Base-by-base conservation (phyloP, 2,888 invertebrate species). In the Eupithecia exiguata region DNA sequence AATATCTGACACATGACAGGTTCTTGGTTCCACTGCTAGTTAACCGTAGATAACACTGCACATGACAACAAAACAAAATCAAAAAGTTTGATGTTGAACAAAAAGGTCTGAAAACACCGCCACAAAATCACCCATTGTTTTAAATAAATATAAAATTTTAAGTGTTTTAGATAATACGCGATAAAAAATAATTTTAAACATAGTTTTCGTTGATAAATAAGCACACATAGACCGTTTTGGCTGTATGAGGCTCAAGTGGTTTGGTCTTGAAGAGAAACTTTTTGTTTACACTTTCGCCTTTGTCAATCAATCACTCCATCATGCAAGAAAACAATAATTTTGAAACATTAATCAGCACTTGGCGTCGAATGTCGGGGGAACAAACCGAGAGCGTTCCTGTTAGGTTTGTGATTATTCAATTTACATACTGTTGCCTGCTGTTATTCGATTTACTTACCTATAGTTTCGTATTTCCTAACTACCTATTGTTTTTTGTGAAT, bases 311-410 rank as follows among this genome's bases (percentile, higher is more conserved):
- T 74, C 46, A 53, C 75, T 71, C 74, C 72, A 70, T 79, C 78
- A 81, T 92, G 93, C 91, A 92, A 91, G 90, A 92, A 85, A 91
- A 89, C 85, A 91, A 88, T 81, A 91, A 91, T 90, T 93, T 92
- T 87, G 89, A 91, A 84, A 87, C 89, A 84, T 90, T 93, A 86
- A 88, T 92, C 80, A 91, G 83, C 84, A 90, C 89, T 87, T 93
- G 93, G 93, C 92, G 92, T 87, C 91, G 90, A 84, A 87, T 92
- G 86, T 92, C 92, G 83, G 91, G 88, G 69, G 92, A 91, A 85
- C 88, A 86, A 87, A 84, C 84, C 79, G 89, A 89, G 83, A 82
- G 87, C 75, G 84, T 87, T 79, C 83, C 85, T 82, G 84, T 87
- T 83, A 92, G 92, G 93, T 65, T n/a, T 36, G 63, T 93, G 86